Evolutionary conservation across 2,888 invertebrate species (phyloP).

Genomic region (Hydriomena furcata): DNA sequence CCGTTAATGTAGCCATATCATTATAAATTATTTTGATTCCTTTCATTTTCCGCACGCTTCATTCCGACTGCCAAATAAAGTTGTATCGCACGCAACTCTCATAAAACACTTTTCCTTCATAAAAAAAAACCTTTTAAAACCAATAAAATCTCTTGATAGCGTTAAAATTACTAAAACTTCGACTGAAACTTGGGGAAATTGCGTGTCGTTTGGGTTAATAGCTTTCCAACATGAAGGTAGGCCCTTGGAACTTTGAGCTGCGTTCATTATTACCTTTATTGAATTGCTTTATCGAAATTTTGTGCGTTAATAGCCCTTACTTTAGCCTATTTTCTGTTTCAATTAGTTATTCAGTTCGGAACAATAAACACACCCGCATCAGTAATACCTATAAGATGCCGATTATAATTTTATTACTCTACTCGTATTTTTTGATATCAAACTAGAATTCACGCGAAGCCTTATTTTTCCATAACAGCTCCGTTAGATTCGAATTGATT

Average conservation of each 20-base stretch:
- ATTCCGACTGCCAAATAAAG: not conserved
- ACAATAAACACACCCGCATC: not conserved
- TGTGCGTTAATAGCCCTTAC: slow-evolving; percentile 35
- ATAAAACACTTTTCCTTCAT: slow-evolving; percentile 14
- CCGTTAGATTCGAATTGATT: slow-evolving; percentile 4
- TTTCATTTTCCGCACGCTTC: not conserved
- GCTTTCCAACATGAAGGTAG: slow-evolving; percentile 40
- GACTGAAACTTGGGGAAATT: slow-evolving; percentile 24
- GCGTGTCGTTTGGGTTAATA: slow-evolving; percentile 53
- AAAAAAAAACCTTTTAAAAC: slow-evolving; percentile 24
- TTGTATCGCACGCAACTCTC: slow-evolving; percentile 3
- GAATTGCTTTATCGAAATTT: slow-evolving; percentile 47
- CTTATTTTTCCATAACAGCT: not conserved
- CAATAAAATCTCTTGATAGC: slow-evolving; percentile 17
- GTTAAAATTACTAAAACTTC: slow-evolving; percentile 29
- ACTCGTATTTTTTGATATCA: no score
- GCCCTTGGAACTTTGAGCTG: slow-evolving; percentile 45
- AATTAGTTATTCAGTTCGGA: not conserved
- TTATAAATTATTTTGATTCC: not conserved
- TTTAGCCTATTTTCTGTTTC: slow-evolving; percentile 34
- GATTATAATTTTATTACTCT: no score
- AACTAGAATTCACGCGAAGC: not conserved
- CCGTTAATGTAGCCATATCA: no score
- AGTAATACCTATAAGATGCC: not conserved
- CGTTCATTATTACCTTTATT: slow-evolving; percentile 35